These are phyloP conservation scores for Leptoteleia sp. DNA, from an alignment of 1,140 invertebrate genomes.

Conservation along the genomic window DNA sequence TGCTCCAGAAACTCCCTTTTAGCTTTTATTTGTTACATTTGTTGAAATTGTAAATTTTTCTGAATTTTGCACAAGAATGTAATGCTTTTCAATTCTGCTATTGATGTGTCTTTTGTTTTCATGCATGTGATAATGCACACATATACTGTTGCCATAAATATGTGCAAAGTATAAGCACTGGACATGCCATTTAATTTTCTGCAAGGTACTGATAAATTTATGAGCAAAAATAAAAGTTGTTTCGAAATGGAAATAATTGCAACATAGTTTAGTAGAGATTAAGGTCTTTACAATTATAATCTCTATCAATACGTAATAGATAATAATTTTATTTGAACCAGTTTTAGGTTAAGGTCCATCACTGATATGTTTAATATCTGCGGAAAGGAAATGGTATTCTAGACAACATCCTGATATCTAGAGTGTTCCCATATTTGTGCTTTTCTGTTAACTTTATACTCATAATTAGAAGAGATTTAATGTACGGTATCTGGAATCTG, in stretches of 20 bases:
- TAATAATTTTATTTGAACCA: constrained; percentile 36
- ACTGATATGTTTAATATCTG: constrained; percentile 27
- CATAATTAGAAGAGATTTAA: too few relatives aligned
- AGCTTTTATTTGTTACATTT: too few relatives aligned
- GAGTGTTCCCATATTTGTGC: too few relatives aligned
- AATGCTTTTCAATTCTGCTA: too few relatives aligned
- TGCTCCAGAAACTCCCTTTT: too few relatives aligned
- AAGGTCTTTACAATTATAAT: constrained; percentile 26
- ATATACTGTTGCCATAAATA: too few relatives aligned
- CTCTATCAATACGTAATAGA: constrained; percentile 38
- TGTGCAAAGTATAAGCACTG: background rate
- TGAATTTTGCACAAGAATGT: too few relatives aligned
- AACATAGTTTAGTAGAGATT: constrained; percentile 27
- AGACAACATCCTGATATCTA: constrained; percentile 16
- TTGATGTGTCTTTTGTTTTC: too few relatives aligned
- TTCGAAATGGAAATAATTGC: constrained; percentile 29
- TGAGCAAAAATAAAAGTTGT: constrained; percentile 27
- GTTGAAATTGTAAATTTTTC: too few relatives aligned
- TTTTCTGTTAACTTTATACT: too few relatives aligned
- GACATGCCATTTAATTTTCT: constrained; percentile 20
- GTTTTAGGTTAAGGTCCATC: constrained; percentile 49
- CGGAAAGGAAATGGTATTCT: constrained; percentile 20
- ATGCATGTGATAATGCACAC: too few relatives aligned
- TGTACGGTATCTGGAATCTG: too few relatives aligned
- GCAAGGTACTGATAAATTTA: constrained; percentile 2